Conservation (phyloP, 2,888 invertebrate genomes). For the Andrena trimmerana region DNA sequence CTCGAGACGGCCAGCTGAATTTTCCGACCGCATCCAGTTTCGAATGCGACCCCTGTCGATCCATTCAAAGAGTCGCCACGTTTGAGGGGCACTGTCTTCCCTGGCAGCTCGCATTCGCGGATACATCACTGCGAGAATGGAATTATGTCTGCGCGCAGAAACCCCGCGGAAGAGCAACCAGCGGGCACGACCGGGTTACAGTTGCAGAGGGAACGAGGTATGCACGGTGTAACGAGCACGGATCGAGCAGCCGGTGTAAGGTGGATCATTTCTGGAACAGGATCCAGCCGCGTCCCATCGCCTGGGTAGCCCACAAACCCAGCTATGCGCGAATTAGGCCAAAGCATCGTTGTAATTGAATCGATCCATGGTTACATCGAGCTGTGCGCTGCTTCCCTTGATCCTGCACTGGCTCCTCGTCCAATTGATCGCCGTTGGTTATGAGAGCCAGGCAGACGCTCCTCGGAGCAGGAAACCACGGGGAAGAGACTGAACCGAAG, state of each 20-base stretch:
- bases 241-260: slow-evolving; percentile 41
- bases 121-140: slow-evolving; percentile 59
- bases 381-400: too few relatives aligned
- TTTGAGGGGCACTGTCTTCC: slow-evolving; percentile 37
- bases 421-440: too few relatives aligned
- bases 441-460: too few relatives aligned
- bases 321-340: slow-evolving; percentile 48
- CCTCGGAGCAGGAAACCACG: too few relatives aligned
- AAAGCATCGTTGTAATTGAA: slow-evolving; percentile 61
- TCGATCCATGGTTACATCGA: slow-evolving; percentile 37
- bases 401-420: too few relatives aligned
- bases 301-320: slow-evolving; percentile 26
- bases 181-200: slow-evolving; percentile 30
- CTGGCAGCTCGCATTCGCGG: slow-evolving; percentile 34
- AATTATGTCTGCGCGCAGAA: slow-evolving; percentile 53
- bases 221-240: slow-evolving; percentile 24
- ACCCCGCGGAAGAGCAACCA: slow-evolving; percentile 42
- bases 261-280: slow-evolving; percentile 37
- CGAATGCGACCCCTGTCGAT: neutral
- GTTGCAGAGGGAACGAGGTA: slow-evolving; percentile 30
- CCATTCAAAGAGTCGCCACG: neutral
- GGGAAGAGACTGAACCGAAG: neutral
- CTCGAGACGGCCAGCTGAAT: neutral
- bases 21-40: neutral
- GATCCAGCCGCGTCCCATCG: slow-evolving; percentile 28